These are phyloP conservation scores for Hypanus sabinus DNA, from an alignment of 2,113 vertebrate genomes.

Conservation along the genomic window DNA sequence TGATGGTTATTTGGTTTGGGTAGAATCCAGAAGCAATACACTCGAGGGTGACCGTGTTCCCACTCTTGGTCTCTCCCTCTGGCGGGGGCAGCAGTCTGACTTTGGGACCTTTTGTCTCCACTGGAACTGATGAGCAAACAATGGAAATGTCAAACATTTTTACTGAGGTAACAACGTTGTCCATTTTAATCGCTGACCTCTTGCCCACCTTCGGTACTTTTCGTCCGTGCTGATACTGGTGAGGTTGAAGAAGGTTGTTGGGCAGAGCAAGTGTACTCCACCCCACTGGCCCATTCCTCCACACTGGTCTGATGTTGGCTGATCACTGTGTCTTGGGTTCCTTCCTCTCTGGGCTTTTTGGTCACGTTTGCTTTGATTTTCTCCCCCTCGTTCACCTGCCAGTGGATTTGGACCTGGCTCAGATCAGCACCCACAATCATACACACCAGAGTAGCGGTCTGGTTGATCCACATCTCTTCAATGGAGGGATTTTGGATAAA, in stretches of 20 bases:
- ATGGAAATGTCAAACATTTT: neutral
- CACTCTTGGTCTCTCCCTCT: neutral
- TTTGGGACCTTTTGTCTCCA: neutral
- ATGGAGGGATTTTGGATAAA: neutral
- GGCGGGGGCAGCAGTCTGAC: neutral
- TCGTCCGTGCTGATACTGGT: neutral
- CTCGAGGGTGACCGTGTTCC: neutral
- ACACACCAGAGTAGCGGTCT: neutral
- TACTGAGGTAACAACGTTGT: neutral
- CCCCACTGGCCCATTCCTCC: neutral
- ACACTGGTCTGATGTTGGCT: neutral
- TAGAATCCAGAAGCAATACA: too few relatives aligned
- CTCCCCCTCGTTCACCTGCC: neutral
- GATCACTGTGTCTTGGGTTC: neutral
- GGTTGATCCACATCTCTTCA: neutral
- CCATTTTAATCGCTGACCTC: neutral
- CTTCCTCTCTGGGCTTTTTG: neutral
- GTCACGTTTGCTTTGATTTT: neutral
- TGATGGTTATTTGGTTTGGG: too few relatives aligned
- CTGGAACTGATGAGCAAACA: neutral
- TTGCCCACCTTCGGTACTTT: neutral
- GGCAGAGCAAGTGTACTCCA: neutral
- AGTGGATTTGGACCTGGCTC: neutral
- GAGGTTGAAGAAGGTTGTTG: neutral
- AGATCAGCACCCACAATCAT: neutral